Conservation (phyloP, 2,888 invertebrate species). For the Lottia scabra region DNA sequence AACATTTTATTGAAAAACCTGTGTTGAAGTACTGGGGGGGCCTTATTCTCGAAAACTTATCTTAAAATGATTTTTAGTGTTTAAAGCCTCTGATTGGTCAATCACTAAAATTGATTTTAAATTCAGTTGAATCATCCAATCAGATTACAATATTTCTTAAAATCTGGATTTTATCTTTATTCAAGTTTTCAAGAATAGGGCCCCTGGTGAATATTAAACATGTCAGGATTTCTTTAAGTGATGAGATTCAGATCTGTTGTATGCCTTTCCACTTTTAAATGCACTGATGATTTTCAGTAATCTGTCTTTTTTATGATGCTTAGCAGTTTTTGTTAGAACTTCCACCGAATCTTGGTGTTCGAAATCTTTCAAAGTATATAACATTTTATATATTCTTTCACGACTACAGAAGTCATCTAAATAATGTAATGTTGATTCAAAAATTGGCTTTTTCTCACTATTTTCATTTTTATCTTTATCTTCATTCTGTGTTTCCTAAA, state of each 20-base stretch:
- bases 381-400: constrained; percentile 37
- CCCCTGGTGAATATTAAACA: too few relatives aligned
- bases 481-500: neutral
- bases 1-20: too few relatives aligned
- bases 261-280: constrained; percentile 29
- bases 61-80: too few relatives aligned
- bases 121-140: too few relatives aligned
- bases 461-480: constrained; percentile 6
- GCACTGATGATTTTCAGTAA: constrained; percentile 38
- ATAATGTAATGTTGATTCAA: constrained; percentile 29
- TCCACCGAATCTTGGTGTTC: constrained; percentile 22
- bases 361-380: constrained; percentile 32
- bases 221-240: neutral
- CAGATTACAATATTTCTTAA: too few relatives aligned
- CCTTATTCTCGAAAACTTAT: too few relatives aligned
- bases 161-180: too few relatives aligned
- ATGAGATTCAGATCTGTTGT: constrained; percentile 27
- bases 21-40: too few relatives aligned
- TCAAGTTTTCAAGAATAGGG: too few relatives aligned
- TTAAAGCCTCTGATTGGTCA: too few relatives aligned
- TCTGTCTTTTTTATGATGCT: constrained; percentile 33
- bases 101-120: too few relatives aligned
- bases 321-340: constrained; percentile 28
- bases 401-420: constrained; percentile 43
- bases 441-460: neutral